Percentiles rank a stretch among this genome's conserved stretches.
Conservation (phyloP, 64 coral and sea anemone genomes). For the Dendrophyllia cribrosa region DNA sequence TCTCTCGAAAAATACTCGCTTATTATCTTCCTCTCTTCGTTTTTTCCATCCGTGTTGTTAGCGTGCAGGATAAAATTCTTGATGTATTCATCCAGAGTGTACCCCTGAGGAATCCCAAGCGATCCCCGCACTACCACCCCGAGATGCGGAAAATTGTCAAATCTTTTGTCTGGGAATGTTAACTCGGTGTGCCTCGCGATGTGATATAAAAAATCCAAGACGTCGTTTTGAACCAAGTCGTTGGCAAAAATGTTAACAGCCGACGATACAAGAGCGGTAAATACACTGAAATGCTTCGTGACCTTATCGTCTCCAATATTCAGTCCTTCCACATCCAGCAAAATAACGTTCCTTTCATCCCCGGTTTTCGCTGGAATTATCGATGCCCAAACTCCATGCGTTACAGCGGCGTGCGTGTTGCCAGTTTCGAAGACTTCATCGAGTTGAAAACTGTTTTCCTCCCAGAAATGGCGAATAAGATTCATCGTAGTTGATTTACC, state of each 20-base stretch:
- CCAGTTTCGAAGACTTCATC: conserved; percentile 6
- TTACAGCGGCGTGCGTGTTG: conserved; percentile 14
- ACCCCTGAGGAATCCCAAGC: background rate
- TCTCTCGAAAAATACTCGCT: conserved; percentile 13
- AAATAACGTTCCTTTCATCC: background rate
- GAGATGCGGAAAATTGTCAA: conserved; percentile 31
- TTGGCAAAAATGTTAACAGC: conserved; percentile 23
- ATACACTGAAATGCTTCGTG: conserved; percentile 39
- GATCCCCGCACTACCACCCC: conserved; percentile 14
- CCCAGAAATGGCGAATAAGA: conserved; percentile 56
- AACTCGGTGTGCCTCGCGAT: conserved; percentile 35
- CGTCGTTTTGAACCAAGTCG: conserved; percentile 16
- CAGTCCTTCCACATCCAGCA: conserved; percentile 44
- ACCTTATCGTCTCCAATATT: conserved; percentile 38
- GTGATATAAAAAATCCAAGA: conserved; percentile 26
- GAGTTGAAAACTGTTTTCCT: background rate
- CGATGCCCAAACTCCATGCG: conserved; percentile 42
- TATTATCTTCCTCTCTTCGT: conserved; percentile 38
- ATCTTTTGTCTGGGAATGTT: conserved; percentile 23
- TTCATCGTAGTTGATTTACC: conserved; percentile 82
- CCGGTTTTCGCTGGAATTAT: conserved; percentile 6
- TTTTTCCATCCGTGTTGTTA: conserved; percentile 26
- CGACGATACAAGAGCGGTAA: conserved; percentile 63
- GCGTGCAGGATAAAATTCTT: conserved; percentile 11
- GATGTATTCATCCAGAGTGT: conserved; percentile 27